Base-by-base conservation (phyloP, 2,888 invertebrate species). In the Drosophila macrothrix region DNA sequence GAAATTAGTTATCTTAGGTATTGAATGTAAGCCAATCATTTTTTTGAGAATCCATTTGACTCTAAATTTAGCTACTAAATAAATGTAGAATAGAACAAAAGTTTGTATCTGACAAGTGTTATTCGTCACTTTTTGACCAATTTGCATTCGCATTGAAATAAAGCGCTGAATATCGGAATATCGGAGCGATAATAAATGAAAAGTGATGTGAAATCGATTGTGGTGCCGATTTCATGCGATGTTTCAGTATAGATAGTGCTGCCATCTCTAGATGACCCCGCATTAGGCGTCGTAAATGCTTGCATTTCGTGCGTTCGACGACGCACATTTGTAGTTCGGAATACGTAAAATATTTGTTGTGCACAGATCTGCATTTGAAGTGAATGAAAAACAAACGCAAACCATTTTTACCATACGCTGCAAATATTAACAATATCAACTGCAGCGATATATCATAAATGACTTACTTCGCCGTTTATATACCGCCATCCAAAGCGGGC, bases 401-500 rank as follows among this genome's bases (percentile, higher is more conserved):
- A 29, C 14, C 14, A 9, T 29, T 49, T 39, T 22, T 39, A 14
- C 25, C 6, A 25, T 28, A 14, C 22, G 6, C 37, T 39, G 71
- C 61, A 33, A 22, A 46, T 16, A 19, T 28, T 16, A 37, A 12
- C n/a, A 16, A 2, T 46, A 25, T 25, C 14, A 25, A 25, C 37
- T 46, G 49, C n/a, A 31, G 31, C 25, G 7, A 19, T 12, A 1
- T n/a, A 22, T 29, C 28, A 53, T 4, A 43, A 49, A 90, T 87
- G 90, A 67, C 80, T 61, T 87, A 64, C 61, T 87, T 80, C 41
- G 87, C 70, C 37, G 73, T 87, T 62, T 80, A 76, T 55, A 80
- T 87, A 66, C 82, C 87, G 58, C 76, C 88, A 6, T 84, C 81
- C 4, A 90, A 83, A 52, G 62, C 74, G 46, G 87, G 84, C 53